These are phyloP conservation scores for Nomada ruficornis DNA, from an alignment of 2,888 invertebrate species.

Conservation along the genomic window DNA sequence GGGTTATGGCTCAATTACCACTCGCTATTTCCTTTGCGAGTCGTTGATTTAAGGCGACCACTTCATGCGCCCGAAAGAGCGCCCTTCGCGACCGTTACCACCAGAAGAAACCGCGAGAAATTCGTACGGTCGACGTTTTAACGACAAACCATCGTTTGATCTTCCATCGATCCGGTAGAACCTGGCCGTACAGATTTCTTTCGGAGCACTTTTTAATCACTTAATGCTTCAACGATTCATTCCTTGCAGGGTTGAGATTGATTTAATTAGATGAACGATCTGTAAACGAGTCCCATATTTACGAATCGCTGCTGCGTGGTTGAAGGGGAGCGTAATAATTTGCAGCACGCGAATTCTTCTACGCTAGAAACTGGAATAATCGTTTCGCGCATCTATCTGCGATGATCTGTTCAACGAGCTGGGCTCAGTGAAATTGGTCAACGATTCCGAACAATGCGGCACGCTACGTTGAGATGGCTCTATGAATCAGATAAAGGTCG, in stretches of 20 bases:
- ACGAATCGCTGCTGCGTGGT: no score
- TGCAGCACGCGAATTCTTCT: no score
- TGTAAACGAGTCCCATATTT: no score
- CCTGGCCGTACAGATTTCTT: neutral
- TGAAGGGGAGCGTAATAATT: no score
- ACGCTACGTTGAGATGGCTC: neutral
- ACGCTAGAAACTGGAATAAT: neutral
- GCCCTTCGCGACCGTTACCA: slow-evolving; percentile 42
- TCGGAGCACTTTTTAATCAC: neutral
- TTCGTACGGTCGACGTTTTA: slow-evolving; percentile 33
- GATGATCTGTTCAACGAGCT: neutral
- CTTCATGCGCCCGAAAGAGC: slow-evolving; percentile 66
- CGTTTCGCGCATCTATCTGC: neutral
- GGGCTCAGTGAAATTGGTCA: neutral
- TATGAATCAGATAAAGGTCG: no score
- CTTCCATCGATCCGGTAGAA: slow-evolving; percentile 8
- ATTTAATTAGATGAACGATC: no score
- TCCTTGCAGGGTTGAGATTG: neutral
- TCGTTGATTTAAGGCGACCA: slow-evolving; percentile 79
- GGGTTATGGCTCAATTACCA: slow-evolving; percentile 83
- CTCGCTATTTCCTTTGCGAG: slow-evolving; percentile 80
- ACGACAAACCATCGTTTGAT: slow-evolving; percentile 25
- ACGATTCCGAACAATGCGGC: neutral
- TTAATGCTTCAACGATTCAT: neutral
- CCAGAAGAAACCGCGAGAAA: slow-evolving; percentile 45